Conservation (phyloP, 2,797 vertebrate species). For the Remorina albescens region DNA sequence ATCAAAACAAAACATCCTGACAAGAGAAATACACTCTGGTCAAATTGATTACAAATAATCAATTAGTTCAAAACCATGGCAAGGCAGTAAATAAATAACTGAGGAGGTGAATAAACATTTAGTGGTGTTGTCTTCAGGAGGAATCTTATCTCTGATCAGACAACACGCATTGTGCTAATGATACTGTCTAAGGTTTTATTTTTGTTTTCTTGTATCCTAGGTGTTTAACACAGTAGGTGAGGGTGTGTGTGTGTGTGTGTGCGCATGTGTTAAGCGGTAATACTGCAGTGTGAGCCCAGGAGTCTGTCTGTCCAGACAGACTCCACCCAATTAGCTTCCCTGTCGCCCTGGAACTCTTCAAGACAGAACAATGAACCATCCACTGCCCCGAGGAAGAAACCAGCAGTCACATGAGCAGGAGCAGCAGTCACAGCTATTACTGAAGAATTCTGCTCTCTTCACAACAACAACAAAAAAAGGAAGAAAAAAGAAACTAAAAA, state of each 20-base stretch:
- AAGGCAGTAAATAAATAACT: not conserved
- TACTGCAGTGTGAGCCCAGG: constrained; percentile 35
- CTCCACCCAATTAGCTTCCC: constrained; percentile 77
- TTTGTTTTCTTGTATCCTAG: constrained; percentile 49
- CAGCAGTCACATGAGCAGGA: constrained; percentile 67
- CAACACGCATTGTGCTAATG: constrained; percentile 4
- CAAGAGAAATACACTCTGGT: too few species aligned
- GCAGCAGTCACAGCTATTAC: constrained; percentile 56
- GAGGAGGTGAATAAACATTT: constrained; percentile 16
- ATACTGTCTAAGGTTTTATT: constrained; percentile 28
- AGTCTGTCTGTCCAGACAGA: constrained; percentile 77
- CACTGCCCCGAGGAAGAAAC: constrained; percentile 52
- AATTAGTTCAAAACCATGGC: not conserved
- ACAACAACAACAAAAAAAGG: not conserved
- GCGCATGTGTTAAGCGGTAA: constrained; percentile 48
- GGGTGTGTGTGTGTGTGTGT: constrained; percentile 59
- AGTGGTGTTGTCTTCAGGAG: not conserved
- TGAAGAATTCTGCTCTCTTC: constrained; percentile 62
- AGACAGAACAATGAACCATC: constrained; percentile 75
- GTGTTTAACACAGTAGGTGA: constrained; percentile 54
- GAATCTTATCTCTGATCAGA: constrained; percentile 15
- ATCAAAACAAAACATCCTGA: constrained; percentile 6
- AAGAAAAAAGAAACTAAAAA: constrained; percentile 44
- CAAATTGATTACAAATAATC: not conserved
- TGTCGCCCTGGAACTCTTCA: constrained; percentile 71